Evolutionary conservation across 2,113 vertebrate genomes (phyloP).

Genomic region (Dolichotis patagonum): DNA sequence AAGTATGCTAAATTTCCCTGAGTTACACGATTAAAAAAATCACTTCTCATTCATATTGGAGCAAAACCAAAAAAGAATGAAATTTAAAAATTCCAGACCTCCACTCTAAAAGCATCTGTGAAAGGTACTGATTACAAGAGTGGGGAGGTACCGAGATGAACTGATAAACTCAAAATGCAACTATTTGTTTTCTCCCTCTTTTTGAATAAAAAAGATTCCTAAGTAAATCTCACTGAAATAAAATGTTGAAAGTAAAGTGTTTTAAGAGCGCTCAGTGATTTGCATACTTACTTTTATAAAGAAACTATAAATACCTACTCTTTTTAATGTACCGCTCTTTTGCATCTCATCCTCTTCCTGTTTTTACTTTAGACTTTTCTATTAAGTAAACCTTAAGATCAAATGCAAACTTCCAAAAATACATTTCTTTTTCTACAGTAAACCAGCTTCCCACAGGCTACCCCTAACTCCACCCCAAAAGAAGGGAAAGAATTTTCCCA

Average conservation of each 20-base stretch:
- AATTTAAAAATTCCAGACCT: slow-evolving; percentile 10
- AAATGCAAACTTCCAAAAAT: slow-evolving; percentile 50
- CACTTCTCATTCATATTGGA: neutral
- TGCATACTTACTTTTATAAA: neutral
- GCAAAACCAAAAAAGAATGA: neutral
- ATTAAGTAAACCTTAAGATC: neutral
- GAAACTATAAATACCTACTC: neutral
- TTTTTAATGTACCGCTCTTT: neutral
- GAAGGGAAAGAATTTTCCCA: neutral
- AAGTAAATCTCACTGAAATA: neutral
- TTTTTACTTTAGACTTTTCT: neutral
- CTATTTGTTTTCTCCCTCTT: slow-evolving; percentile 1
- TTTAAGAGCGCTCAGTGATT: neutral
- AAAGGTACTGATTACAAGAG: neutral
- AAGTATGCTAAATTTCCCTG: slow-evolving; percentile 8
- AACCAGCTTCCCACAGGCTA: neutral
- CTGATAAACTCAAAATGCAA: neutral
- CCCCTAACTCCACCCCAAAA: neutral
- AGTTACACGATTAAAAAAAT: neutral
- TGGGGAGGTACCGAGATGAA: neutral
- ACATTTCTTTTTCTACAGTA: slow-evolving; percentile 22
- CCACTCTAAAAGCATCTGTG: neutral
- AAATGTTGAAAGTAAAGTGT: neutral
- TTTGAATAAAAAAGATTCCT: neutral
- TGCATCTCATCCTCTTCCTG: neutral